phyloP scores from a whole-genome alignment of 2,113 vertebrate genomes.

The Anthoscopus minutus region DNA sequence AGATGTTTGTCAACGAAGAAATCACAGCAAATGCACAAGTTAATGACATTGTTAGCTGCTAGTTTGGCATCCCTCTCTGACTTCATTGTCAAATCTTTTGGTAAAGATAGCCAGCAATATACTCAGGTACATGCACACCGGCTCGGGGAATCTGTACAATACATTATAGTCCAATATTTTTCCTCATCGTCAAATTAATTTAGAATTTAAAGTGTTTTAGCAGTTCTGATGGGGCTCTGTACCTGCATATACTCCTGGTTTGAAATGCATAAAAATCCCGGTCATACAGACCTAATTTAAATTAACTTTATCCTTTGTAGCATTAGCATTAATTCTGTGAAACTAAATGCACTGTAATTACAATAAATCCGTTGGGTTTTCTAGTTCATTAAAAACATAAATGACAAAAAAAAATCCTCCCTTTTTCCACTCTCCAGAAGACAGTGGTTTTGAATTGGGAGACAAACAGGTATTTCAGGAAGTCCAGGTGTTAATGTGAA shows the following conservation, averaged over 20 bases:
- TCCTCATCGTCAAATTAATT: neutral
- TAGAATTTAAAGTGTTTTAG: neutral
- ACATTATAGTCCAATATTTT: neutral
- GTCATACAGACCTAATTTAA: neutral
- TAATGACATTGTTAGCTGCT: constrained; percentile 24
- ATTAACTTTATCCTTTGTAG: neutral
- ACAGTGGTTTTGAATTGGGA: neutral
- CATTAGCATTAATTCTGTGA: neutral
- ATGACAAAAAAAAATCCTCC: neutral
- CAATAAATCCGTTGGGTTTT: neutral
- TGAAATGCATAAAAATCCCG: neutral
- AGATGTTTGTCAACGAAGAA: constrained; percentile 24
- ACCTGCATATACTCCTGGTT: neutral
- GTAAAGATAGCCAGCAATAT: neutral
- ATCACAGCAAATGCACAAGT: constrained; percentile 32
- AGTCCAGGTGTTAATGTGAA: neutral
- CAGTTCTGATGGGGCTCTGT: neutral
- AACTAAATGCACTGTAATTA: constrained; percentile 1
- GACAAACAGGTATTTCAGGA: neutral
- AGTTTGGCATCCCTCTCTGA: neutral
- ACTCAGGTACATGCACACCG: neutral
- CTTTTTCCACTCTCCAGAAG: neutral
- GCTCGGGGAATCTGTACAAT: neutral
- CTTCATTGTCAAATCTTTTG: neutral
- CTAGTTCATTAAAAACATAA: constrained; percentile 6